phyloP scores from a whole-genome alignment of 2,797 vertebrate genomes.

The Falco concolor region DNA sequence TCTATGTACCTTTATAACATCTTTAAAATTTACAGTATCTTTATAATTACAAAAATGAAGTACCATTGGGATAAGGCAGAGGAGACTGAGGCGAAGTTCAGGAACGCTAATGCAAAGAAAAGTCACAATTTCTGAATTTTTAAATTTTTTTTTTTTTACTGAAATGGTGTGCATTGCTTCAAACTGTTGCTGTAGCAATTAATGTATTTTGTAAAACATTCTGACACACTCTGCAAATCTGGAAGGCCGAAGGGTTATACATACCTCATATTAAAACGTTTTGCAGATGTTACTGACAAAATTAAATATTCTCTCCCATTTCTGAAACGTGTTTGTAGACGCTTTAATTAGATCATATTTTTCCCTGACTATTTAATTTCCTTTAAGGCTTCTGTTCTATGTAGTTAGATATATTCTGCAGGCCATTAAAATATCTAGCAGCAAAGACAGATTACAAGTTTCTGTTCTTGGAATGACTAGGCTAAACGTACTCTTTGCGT shows the following conservation, averaged over 20 bases:
- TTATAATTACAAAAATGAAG: not conserved
- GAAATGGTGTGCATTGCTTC: not conserved
- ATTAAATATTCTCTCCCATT: slow-evolving; percentile 21
- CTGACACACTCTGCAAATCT: not conserved
- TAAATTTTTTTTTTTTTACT: no score
- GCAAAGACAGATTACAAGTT: not conserved
- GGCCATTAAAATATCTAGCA: slow-evolving; percentile 26
- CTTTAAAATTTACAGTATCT: not conserved
- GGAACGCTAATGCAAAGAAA: not conserved
- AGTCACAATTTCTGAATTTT: not conserved
- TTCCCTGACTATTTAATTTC: not conserved
- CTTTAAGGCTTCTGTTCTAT: slow-evolving; percentile 3
- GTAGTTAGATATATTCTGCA: not conserved
- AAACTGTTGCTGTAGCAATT: not conserved
- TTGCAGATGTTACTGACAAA: slow-evolving; percentile 13
- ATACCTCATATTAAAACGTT: not conserved
- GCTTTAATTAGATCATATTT: slow-evolving; percentile 58
- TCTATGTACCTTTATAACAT: not conserved
- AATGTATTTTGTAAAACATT: not conserved
- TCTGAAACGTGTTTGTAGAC: slow-evolving; percentile 18
- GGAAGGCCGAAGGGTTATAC: not conserved
- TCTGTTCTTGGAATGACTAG: slow-evolving; percentile 11
- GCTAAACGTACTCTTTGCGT: not conserved
- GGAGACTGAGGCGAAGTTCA: not conserved
- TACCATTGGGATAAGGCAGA: not conserved